A percentile compares a stretch with the other conserved stretches of the same genome.
These are phyloP conservation scores for Schlechtendalia chinensis DNA, from an alignment of 1,140 invertebrate genomes.

Conservation along the genomic window DNA sequence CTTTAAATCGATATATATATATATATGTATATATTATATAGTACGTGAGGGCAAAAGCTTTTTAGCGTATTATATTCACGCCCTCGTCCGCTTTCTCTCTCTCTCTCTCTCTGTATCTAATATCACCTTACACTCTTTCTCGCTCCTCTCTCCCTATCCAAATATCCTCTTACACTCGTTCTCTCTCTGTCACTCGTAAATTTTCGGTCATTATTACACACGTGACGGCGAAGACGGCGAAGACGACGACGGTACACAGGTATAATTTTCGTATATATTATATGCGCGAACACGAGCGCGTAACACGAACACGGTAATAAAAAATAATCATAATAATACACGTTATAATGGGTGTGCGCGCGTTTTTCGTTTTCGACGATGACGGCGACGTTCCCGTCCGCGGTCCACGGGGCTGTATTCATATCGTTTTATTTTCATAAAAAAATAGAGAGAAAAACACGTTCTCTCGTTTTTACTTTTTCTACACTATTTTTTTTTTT, in stretches of 20 bases:
- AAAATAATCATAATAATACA: background rate
- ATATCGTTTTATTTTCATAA: constrained; percentile 2
- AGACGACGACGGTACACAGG: background rate
- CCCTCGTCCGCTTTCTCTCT: too few species aligned
- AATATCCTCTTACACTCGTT: too few species aligned
- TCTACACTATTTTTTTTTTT: background rate
- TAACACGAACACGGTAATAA: too few species aligned
- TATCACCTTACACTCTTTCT: too few species aligned
- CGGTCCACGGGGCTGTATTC: background rate
- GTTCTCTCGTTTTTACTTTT: background rate
- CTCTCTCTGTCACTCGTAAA: background rate
- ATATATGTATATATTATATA: background rate
- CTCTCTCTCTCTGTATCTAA: too few species aligned
- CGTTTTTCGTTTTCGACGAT: too few species aligned
- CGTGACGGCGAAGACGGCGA: background rate
- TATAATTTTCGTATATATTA: constrained; percentile 3
- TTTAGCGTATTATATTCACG: background rate
- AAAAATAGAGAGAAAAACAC: background rate
- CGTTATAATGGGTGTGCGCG: background rate
- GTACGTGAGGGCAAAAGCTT: background rate
- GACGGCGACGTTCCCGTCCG: background rate
- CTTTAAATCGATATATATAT: background rate
- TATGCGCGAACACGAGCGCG: background rate
- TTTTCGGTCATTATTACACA: constrained; percentile 30
- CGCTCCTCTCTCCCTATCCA: too few species aligned